Evolutionary conservation across 2,113 vertebrate species (phyloP).

Genomic region (Perca fluviatilis): DNA sequence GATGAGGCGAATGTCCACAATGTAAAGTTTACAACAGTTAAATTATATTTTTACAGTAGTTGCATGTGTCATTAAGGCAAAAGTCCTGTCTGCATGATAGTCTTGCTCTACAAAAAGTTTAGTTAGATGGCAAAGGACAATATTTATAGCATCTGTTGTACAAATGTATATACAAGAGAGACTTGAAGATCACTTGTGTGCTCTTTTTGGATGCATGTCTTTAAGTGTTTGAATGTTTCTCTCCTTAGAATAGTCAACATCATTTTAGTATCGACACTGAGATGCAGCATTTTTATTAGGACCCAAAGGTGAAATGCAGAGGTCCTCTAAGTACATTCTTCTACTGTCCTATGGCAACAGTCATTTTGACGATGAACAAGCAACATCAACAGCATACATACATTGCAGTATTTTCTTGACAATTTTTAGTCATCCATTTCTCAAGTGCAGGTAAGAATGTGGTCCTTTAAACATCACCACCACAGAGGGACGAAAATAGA

Average conservation of each 20-base stretch:
- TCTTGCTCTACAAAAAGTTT: constrained; percentile 40
- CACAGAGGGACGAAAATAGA: constrained; percentile 53
- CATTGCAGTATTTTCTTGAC: constrained; percentile 29
- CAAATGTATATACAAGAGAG: constrained; percentile 45
- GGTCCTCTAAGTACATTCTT: constrained; percentile 63
- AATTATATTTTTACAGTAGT: constrained; percentile 17
- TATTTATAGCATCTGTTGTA: constrained; percentile 26
- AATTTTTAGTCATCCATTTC: constrained; percentile 40
- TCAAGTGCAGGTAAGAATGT: constrained; percentile 53
- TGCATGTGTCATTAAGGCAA: constrained; percentile 69
- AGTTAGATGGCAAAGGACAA: constrained; percentile 37
- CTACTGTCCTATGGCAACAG: constrained; percentile 73
- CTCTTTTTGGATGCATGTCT: constrained; percentile 9
- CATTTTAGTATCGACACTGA: constrained; percentile 12
- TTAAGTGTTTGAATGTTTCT: constrained; percentile 3
- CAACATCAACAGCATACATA: constrained; percentile 51
- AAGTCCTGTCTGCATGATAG: constrained; percentile 21
- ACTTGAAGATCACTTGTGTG: constrained; percentile 24
- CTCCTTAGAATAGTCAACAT: background rate
- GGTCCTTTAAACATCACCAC: constrained; percentile 49
- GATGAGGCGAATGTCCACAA: constrained; percentile 1
- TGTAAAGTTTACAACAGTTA: constrained; percentile 36
- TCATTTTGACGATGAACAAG: constrained; percentile 45
- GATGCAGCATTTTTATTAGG: constrained; percentile 20
- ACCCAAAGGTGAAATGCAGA: constrained; percentile 55